Evolutionary conservation across 2,797 vertebrate genomes (phyloP).

Genomic region (Corythornis leucogaster): DNA sequence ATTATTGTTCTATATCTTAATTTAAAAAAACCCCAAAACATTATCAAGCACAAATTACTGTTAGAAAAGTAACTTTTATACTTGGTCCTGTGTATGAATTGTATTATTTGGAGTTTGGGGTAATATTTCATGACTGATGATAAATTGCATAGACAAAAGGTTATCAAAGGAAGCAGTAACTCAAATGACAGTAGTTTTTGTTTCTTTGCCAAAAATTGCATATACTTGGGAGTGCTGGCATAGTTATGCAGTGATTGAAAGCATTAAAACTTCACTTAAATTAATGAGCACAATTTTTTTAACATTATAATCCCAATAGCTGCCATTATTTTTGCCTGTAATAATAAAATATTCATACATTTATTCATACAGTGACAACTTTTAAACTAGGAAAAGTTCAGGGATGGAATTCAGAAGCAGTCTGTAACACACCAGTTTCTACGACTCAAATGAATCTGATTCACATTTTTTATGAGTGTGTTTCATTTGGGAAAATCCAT

Average conservation of each 20-base stretch:
- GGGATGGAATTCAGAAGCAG: not conserved
- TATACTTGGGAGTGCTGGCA: not conserved
- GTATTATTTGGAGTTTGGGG: not conserved
- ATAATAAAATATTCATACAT: not conserved
- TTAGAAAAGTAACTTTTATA: not conserved
- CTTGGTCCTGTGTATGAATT: not conserved
- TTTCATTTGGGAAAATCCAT: not conserved
- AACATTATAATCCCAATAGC: not conserved
- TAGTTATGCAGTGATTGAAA: not conserved
- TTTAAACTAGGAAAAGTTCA: not conserved
- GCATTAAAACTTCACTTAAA: not conserved
- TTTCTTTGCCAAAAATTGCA: not conserved
- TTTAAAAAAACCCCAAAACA: not conserved
- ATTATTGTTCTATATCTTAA: not conserved
- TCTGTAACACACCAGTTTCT: not conserved
- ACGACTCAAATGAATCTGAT: not conserved
- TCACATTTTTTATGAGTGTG: not conserved
- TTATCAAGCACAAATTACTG: not conserved
- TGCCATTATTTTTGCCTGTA: not conserved
- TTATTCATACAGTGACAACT: not conserved
- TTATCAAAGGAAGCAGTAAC: conserved; percentile 17
- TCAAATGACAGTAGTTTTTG: not conserved
- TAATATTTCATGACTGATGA: not conserved
- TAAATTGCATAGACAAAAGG: not conserved
- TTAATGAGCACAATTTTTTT: not conserved